These are phyloP conservation scores for Sorex araneus DNA, from an alignment of 2,113 vertebrate genomes.

Conservation along the genomic window DNA sequence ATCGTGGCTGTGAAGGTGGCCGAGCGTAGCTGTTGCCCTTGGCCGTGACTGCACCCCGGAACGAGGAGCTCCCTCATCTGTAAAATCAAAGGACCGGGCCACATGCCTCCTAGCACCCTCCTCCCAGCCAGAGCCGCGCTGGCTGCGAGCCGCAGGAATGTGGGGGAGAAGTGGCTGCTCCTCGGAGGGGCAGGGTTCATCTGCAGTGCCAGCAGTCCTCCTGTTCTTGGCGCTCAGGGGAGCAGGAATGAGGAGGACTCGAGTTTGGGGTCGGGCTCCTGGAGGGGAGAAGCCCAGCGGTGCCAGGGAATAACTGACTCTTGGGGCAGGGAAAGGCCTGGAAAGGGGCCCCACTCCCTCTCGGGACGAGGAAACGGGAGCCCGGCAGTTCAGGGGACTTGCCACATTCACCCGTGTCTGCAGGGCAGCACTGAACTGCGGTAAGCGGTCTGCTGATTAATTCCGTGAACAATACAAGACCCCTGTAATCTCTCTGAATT, in stretches of 20 bases:
- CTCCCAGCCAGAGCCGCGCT: neutral
- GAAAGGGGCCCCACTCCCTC: neutral
- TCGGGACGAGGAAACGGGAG: neutral
- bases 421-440: neutral
- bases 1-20: neutral
- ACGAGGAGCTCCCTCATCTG: neutral
- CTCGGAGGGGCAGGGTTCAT: neutral
- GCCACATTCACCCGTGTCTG: neutral
- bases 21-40: neutral
- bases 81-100: neutral
- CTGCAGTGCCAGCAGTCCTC: neutral
- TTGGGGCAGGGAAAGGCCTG: neutral
- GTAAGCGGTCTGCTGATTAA: neutral
- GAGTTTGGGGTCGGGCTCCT: neutral
- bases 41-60: neutral
- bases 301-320: neutral
- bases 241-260: neutral
- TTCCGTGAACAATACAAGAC: neutral
- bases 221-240: neutral
- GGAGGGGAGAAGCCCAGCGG: neutral
- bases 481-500: neutral
- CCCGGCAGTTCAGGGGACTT: conserved; percentile 7
- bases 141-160: neutral
- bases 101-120: neutral
- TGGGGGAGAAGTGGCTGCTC: neutral